phyloP scores from a whole-genome alignment of 2,888 invertebrate genomes.

The Dichetophora obliterata region DNA sequence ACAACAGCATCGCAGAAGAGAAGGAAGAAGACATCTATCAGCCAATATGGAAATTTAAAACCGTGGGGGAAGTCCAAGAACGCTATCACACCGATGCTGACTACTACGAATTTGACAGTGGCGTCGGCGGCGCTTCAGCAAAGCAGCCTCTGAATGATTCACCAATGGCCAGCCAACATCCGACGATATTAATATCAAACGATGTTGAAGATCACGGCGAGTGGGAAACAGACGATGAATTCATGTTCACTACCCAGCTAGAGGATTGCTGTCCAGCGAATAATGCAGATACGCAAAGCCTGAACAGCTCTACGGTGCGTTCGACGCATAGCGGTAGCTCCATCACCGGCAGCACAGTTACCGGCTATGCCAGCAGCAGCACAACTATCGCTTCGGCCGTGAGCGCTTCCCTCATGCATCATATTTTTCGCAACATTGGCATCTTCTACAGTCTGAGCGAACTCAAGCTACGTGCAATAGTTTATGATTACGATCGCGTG shows the following conservation, averaged over 20 bases:
- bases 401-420: constrained; percentile 55
- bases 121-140: background rate
- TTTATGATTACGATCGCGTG: constrained; percentile 66
- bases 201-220: constrained; percentile 65
- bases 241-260: constrained; percentile 61
- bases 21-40: constrained; percentile 68
- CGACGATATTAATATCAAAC: constrained; percentile 45
- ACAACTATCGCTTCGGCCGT: constrained; percentile 60
- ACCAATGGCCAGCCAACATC: constrained; percentile 31
- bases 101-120: constrained; percentile 44
- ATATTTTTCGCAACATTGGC: constrained; percentile 63
- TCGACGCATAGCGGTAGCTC: constrained; percentile 43
- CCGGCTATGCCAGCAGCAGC: constrained; percentile 61
- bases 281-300: constrained; percentile 49
- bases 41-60: constrained; percentile 69
- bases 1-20: constrained; percentile 36
- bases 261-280: constrained; percentile 6
- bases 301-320: constrained; percentile 39
- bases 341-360: constrained; percentile 64
- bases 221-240: constrained; percentile 69
- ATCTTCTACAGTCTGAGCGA: constrained; percentile 64
- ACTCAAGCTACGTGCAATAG: constrained; percentile 64
- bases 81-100: constrained; percentile 53
- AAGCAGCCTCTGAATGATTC: constrained; percentile 45
- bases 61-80: constrained; percentile 62